A percentile compares a stretch with the other conserved stretches of the same genome.
Evolutionary conservation across 2,113 vertebrate genomes (phyloP).

Genomic region (Helogale parvula): DNA sequence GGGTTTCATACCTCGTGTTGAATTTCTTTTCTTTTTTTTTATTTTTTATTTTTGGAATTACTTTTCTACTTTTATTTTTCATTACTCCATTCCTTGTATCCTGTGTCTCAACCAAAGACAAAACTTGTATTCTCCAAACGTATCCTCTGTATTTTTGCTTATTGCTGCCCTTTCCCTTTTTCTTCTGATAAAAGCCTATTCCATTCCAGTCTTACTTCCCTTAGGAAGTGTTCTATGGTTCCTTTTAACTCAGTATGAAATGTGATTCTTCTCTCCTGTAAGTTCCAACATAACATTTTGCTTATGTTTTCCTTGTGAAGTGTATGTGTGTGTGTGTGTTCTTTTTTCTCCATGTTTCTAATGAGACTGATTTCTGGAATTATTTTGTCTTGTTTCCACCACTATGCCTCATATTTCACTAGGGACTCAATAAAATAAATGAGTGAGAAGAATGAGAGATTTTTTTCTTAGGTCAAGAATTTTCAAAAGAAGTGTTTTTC

Average conservation of each 20-base stretch:
- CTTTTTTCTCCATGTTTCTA: neutral
- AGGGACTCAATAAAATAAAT: constrained; percentile 1
- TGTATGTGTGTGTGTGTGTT: neutral
- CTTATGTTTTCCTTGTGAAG: neutral
- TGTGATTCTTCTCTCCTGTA: neutral
- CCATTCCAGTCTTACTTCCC: neutral
- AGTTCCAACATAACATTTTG: neutral
- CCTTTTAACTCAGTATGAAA: neutral
- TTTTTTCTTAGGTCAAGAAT: constrained; percentile 22
- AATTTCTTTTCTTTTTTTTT: neutral
- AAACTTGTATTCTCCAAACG: neutral
- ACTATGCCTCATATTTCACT: neutral
- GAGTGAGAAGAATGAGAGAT: neutral
- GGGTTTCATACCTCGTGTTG: neutral
- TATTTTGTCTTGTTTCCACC: neutral
- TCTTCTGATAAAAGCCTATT: neutral
- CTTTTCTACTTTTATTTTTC: neutral
- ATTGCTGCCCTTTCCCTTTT: neutral
- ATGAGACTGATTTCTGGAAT: constrained; percentile 19
- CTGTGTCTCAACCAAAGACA: constrained; percentile 8
- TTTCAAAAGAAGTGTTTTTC: neutral
- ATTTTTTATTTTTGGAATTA: neutral
- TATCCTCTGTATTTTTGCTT: neutral
- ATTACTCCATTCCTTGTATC: neutral
- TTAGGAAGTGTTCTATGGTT: neutral